A percentile compares a stretch with the other conserved stretches of the same genome.
Conservation (phyloP, 2,888 invertebrate species). For the Heliothis peltigera region DNA sequence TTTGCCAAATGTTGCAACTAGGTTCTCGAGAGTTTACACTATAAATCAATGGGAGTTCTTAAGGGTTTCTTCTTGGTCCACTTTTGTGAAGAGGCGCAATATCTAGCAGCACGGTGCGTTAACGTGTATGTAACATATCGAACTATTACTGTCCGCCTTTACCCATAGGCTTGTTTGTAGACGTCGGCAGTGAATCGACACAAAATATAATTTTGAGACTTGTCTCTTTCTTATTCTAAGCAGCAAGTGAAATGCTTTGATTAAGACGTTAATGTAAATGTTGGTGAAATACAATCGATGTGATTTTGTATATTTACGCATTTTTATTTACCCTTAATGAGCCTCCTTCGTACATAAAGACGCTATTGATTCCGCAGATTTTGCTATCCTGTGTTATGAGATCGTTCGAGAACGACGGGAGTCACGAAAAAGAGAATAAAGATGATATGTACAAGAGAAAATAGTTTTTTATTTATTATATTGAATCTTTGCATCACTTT, state of each 20-base stretch:
- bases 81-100: slow-evolving; percentile 23
- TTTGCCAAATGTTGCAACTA: slow-evolving; percentile 31
- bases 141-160: slow-evolving; percentile 85
- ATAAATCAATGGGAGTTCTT: slow-evolving; percentile 23
- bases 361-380: background rate
- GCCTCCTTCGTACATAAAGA: background rate
- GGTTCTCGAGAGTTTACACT: slow-evolving; percentile 19
- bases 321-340: slow-evolving; percentile 76
- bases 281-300: slow-evolving; percentile 90
- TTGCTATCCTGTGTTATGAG: background rate
- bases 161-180: slow-evolving; percentile 86
- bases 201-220: slow-evolving; percentile 78
- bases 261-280: slow-evolving; percentile 89
- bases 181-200: slow-evolving; percentile 74
- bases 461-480: no score
- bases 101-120: slow-evolving; percentile 25
- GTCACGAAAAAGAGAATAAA: background rate
- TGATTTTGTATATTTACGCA: slow-evolving; percentile 83
- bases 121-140: slow-evolving; percentile 77
- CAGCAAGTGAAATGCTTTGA: slow-evolving; percentile 87
- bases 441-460: no score
- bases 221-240: slow-evolving; percentile 86
- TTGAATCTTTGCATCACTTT: no score
- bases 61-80: slow-evolving; percentile 30
- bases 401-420: no score